phyloP scores from a whole-genome alignment of 1,140 invertebrate genomes.

The Manduca sexta region DNA sequence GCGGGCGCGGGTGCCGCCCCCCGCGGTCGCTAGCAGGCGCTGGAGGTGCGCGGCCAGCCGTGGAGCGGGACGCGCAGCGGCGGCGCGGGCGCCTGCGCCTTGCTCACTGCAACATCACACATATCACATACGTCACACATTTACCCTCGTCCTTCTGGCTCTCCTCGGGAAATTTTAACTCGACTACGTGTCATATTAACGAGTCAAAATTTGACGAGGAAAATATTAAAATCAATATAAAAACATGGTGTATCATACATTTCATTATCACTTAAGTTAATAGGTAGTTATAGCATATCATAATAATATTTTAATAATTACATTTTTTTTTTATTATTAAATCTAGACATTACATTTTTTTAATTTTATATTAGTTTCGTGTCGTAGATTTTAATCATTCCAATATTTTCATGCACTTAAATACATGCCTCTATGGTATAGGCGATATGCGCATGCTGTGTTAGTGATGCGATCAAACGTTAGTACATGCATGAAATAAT shows the following conservation, averaged over 20 bases:
- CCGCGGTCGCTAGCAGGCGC: constrained; percentile 59
- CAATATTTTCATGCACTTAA: too few species aligned
- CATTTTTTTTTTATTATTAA: too few species aligned
- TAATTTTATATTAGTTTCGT: too few species aligned
- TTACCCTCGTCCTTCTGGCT: background rate
- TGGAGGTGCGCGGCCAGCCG: constrained; percentile 54
- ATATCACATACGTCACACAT: background rate
- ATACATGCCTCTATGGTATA: too few species aligned
- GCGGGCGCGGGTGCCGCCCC: constrained; percentile 46
- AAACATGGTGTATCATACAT: constrained; percentile 1
- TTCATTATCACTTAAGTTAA: background rate
- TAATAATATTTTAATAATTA: too few species aligned
- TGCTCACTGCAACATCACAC: constrained; percentile 30
- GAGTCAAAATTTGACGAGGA: background rate
- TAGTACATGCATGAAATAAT: constrained; percentile 8
- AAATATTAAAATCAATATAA: background rate
- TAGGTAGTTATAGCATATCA: too few species aligned
- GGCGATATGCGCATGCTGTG: constrained; percentile 1
- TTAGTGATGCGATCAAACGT: background rate
- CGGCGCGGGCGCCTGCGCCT: constrained; percentile 57
- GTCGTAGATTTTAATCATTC: too few species aligned
- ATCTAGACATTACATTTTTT: too few species aligned
- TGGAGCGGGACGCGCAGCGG: constrained; percentile 50
- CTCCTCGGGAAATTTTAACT: background rate
- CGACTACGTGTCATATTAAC: background rate